These are phyloP conservation scores for Stegana nigrithorax DNA, from an alignment of 2,888 invertebrate genomes.

Conservation along the genomic window DNA sequence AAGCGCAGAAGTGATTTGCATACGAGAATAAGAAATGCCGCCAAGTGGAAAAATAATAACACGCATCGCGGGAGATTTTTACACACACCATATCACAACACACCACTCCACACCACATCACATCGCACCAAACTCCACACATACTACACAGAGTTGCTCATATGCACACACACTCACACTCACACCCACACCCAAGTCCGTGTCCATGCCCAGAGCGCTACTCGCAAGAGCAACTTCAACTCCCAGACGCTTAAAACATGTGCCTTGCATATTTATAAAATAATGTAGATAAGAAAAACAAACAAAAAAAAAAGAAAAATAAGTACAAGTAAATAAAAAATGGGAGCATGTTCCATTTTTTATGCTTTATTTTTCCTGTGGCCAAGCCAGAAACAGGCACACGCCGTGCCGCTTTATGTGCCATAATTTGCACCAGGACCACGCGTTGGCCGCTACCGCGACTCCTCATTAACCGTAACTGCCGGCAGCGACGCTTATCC, in stretches of 20 bases:
- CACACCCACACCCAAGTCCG: background rate
- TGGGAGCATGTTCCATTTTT: background rate
- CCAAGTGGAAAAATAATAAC: conserved; percentile 51
- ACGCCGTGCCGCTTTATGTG: background rate
- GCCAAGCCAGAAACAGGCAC: background rate
- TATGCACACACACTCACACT: background rate
- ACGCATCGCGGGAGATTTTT: conserved; percentile 49
- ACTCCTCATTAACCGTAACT: background rate
- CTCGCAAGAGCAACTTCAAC: background rate
- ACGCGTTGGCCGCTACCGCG: too few species aligned
- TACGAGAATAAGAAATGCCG: conserved; percentile 33
- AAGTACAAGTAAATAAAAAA: background rate
- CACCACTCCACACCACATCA: background rate
- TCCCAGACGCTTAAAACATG: background rate
- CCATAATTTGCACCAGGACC: background rate
- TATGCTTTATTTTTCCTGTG: background rate
- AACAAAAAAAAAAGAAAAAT: background rate
- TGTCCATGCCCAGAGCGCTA: background rate
- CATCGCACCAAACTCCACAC: too few species aligned
- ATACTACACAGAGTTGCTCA: too few species aligned
- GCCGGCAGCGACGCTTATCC: background rate
- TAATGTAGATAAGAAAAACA: too few species aligned
- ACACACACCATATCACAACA: background rate
- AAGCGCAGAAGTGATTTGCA: conserved; percentile 17
- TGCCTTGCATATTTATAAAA: too few species aligned